A percentile compares a stretch with the other conserved stretches of the same genome.
phyloP scores from a whole-genome alignment of 1,140 invertebrate species.

The Calycopis cecrops region DNA sequence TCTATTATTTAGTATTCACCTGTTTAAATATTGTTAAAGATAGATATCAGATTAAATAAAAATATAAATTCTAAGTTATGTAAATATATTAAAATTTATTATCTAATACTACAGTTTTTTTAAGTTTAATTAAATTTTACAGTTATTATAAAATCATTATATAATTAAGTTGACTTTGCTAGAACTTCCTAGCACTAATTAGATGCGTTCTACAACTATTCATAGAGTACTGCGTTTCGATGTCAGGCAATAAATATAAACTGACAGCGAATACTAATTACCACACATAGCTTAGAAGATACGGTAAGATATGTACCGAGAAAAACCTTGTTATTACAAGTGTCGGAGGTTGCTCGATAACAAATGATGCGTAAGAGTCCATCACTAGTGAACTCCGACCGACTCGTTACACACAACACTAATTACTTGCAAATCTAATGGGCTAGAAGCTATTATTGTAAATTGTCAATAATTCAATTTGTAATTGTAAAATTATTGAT shows the following conservation, averaged over 20 bases:
- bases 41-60: too few species aligned
- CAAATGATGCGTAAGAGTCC: slow-evolving; percentile 65
- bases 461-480: too few species aligned
- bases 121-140: background rate
- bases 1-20: too few species aligned
- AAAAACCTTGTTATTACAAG: slow-evolving; percentile 49
- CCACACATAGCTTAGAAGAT: background rate
- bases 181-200: slow-evolving; percentile 4
- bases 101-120: background rate
- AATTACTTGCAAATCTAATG: slow-evolving; percentile 63
- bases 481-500: too few species aligned
- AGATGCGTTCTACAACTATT: background rate
- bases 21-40: too few species aligned
- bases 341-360: slow-evolving; percentile 54
- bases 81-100: too few species aligned
- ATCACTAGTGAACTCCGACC: slow-evolving; percentile 52
- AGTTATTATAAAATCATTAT: background rate
- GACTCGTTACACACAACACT: slow-evolving; percentile 66
- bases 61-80: too few species aligned
- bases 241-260: background rate
- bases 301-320: slow-evolving; percentile 15
- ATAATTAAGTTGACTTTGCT: background rate
- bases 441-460: too few species aligned
- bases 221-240: background rate
- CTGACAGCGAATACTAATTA: slow-evolving; percentile 9